A percentile compares a stretch with the other conserved stretches of the same genome.
These are phyloP conservation scores for Rhadina sibilatrix DNA, from an alignment of 2,113 vertebrate species.

Conservation along the genomic window DNA sequence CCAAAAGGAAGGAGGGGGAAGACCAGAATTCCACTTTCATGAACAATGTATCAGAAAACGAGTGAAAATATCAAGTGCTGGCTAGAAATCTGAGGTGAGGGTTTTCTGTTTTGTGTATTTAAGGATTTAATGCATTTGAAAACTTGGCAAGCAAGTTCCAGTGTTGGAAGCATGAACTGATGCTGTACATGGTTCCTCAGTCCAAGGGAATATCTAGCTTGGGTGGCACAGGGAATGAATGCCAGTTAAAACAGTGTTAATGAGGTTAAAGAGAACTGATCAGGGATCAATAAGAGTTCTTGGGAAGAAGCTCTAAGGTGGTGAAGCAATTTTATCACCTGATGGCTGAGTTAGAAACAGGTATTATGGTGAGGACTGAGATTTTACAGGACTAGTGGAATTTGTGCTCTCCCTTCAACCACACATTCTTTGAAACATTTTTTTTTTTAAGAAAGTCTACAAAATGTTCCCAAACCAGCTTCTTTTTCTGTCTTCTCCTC, in stretches of 20 bases:
- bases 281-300: neutral
- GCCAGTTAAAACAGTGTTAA: neutral
- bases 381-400: neutral
- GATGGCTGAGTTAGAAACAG: neutral
- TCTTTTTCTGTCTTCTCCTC: neutral
- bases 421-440: too few species aligned
- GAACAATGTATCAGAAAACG: neutral
- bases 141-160: neutral
- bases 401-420: neutral
- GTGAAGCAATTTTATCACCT: neutral
- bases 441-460: neutral
- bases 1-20: conserved; percentile 25
- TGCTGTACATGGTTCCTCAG: neutral
- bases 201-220: neutral
- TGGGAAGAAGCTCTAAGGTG: neutral
- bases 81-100: conserved; percentile 11
- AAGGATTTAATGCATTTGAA: neutral
- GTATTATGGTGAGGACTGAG: neutral
- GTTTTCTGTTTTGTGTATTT: neutral
- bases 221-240: neutral
- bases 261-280: neutral
- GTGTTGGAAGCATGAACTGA: neutral
- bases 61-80: neutral
- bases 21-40: conserved; percentile 18
- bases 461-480: neutral